Evolutionary conservation across 2,113 vertebrate genomes (phyloP), one percentile per base, ranked within the genome.

Genomic region (Oryzias javanicus): DNA sequence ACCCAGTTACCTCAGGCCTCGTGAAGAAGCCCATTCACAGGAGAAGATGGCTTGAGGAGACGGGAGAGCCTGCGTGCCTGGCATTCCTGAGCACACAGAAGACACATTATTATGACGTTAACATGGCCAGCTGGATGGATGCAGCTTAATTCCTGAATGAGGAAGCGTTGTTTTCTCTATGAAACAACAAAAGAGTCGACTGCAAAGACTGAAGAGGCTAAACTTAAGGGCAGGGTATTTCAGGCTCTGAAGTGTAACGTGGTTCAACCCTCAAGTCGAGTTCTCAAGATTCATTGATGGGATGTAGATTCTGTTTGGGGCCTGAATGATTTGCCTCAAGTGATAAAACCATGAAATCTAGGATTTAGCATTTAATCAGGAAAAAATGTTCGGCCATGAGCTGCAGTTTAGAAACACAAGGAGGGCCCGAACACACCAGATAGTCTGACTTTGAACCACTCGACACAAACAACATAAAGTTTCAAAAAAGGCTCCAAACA

Each of bases 21-120:
- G 82, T 81, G 64, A 76, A 85, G 78, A 82, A 81, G 72, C 69
- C 67, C 83, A 86, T 91, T 91, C 82, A 89, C 63, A 61, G 80
- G 59, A 77, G 85, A 80, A 85, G 82, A 88, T 76, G 84, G 73
- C 82, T 73, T 22, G 76, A 79, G 83, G 76, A 87, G 83, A 81
- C 67, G 75, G 76, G 81, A 86, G 76, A 55, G 70, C 67, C 80
- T 54, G 84, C 82, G 76, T 91, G 84, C 87, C 82, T 75, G 62
- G 70, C 86, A 91, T 92, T 90, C 89, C 82, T 81, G 72, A 75
- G 73, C 66, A 81, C 82, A 91, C 85, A 90, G 87, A 85, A 83
- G 86, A 86, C 72, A 89, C 87, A 89, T 90, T 90, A 89, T 90
- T 87, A 89, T 90, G 86, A 87, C 86, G 89, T 76, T 86, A 83